Base-by-base conservation (phyloP, 2,888 invertebrate species). In the Clanis bilineata region DNA sequence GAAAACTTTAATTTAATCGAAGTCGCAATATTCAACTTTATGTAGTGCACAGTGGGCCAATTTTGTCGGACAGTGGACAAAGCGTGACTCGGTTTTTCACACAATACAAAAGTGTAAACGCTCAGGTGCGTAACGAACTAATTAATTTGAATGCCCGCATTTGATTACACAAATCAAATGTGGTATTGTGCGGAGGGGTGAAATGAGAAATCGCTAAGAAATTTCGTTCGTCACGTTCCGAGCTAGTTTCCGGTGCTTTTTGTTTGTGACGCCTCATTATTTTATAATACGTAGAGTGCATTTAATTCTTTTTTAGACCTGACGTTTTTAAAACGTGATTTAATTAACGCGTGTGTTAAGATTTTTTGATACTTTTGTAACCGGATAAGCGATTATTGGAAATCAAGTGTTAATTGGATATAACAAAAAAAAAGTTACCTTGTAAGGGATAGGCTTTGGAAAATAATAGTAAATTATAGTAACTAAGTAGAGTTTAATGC, bases 161-260 rank as follows among this genome's bases (percentile, higher is more conserved):
- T 91, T 92, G 90, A 91, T 90, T 92, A 90, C 88, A 88, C 90
- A 89, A 91, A 92, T 91, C 92, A 90, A 91, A 91, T 86, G 85
- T 76, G 67, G 79, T 36, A 76, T 83, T 83, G 83, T 86, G 76
- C 72, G 78, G 70, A 69, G 86, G 91, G 90, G 88, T 83, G 84
- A 79, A 90, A 89, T 90, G 91, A 91, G 90, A 88, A 91, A 91
- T 91, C 88, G 86, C 88, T 85, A 92, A 91, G 90, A 90, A 92
- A 90, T 90, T 86, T 83, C 72, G 83, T 90, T 87, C 89, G 92
- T 90, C 90, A 92, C 90, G 92, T 90, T 86, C 72, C 74, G 76
- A 70, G 76, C 81, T 74, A 80, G 84, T 86, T 88, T 91, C 92
- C 92, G 85, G 87, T 65, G 71, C 74, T 84, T 88, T 86, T 87